Evolutionary conservation across 2,888 invertebrate genomes (phyloP), one percentile per base, ranked within the genome.

Genomic region (Synergus umbraculus): DNA sequence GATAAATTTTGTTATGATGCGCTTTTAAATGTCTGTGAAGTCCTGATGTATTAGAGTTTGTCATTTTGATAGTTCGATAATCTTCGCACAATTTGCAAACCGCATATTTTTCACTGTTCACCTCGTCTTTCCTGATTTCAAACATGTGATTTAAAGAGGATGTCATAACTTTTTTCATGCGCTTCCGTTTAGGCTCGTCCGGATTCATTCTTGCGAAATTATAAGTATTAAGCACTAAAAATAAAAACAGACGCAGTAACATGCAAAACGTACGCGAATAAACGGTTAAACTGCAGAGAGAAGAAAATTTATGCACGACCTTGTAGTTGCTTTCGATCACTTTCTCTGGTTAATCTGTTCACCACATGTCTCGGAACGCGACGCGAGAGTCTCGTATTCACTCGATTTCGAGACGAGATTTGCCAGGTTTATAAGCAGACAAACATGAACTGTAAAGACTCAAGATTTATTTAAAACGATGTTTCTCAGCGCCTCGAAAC

Each of bases 31-130:
- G 69, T 29, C 69, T 69, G 2, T 69, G 69, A 13, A 69, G 69
- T 29, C 69, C 69, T 13, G 69, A 69, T 7, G 69, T 69, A 69
- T 69, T 73, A 15, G 73, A 73, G 29, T n/a, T n/a, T 15, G 73
- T 54, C 73, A 73, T 73, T 73, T 73, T 73, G 10, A 73, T 73
- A 37, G 41, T 9, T 54, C 73, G 73, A 15, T 73, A 37, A 54
- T 37, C 73, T 1, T 13, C 29, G n/a, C 73, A 73, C 29, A 73
- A 12, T 15, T 10, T 49, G 9, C 73, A 73, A 49, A 60, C 12
- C 4, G 60, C 60, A 60, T 22, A 60, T 60, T 22, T 60, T 29
- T 49, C 49, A 54, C 13, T 54, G 37, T 37, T 73, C 54, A 49
- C 37, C 0, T 60, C 8, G 3, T 29, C 54, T n/a, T 46, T 73